Conservation (phyloP, 2,797 vertebrate species). For the Enteromius trimaculatus region DNA sequence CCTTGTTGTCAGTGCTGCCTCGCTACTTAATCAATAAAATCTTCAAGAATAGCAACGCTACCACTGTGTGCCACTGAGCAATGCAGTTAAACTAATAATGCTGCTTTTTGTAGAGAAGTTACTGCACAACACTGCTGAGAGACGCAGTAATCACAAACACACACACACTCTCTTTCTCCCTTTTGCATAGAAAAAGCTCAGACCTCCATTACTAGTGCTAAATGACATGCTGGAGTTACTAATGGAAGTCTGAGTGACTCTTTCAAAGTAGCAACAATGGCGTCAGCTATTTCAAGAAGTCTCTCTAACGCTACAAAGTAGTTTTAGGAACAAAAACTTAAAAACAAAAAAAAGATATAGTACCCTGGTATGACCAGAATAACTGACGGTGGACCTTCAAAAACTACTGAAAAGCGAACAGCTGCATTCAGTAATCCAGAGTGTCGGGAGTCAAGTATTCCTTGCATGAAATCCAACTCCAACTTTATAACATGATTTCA, state of each 20-base stretch:
- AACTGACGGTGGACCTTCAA: background rate
- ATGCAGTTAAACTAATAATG: slow-evolving; percentile 1
- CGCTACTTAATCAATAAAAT: background rate
- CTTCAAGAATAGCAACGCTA: background rate
- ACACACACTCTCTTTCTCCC: background rate
- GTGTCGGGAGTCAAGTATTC: background rate
- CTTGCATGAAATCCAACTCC: too few species aligned
- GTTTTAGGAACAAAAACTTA: background rate
- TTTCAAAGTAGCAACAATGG: background rate
- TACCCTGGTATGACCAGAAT: background rate
- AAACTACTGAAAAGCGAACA: background rate
- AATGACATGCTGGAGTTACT: background rate
- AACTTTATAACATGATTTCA: too few species aligned
- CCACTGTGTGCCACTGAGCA: background rate
- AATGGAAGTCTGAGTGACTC: background rate
- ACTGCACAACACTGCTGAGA: background rate
- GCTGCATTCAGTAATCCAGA: background rate
- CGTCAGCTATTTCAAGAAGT: background rate
- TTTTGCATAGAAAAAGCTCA: background rate
- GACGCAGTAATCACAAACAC: background rate
- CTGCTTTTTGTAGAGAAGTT: background rate
- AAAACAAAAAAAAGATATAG: background rate
- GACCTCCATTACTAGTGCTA: background rate
- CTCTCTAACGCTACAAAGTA: background rate
- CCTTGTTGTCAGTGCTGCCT: background rate